A percentile compares a stretch with the other conserved stretches of the same genome.
phyloP scores from a whole-genome alignment of 2,113 vertebrate genomes.

The Scophthalmus maximus region DNA sequence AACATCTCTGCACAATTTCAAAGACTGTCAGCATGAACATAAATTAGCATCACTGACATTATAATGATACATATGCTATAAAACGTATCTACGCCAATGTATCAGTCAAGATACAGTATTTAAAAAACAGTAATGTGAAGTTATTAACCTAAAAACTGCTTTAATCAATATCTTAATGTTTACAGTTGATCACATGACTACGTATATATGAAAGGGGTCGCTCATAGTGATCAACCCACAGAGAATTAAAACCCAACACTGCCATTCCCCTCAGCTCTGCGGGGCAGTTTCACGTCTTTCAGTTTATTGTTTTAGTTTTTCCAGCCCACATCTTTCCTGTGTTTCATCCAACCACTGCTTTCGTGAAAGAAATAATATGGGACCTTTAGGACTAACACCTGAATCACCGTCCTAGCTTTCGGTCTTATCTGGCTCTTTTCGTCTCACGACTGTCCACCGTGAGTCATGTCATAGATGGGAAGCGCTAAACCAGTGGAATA shows the following conservation, averaged over 20 bases:
- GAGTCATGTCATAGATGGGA: not conserved
- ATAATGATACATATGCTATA: not conserved
- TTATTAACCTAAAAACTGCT: not conserved
- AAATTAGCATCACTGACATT: not conserved
- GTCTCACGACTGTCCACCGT: too few relatives aligned
- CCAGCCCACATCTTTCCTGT: too few relatives aligned
- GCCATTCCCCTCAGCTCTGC: too few relatives aligned
- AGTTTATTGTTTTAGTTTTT: too few relatives aligned
- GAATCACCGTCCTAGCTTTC: not conserved
- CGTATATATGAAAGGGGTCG: not conserved
- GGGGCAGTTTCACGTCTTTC: too few relatives aligned
- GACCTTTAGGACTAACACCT: not conserved
- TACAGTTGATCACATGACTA: not conserved
- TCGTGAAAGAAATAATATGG: too few relatives aligned
- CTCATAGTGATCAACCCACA: too few relatives aligned
- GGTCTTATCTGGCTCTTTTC: not conserved
- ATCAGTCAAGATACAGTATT: not conserved
- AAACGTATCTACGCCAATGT: not conserved
- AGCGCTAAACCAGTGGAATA: not conserved
- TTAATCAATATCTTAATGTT: not conserved
- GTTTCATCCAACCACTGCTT: too few relatives aligned
- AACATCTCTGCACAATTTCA: not conserved
- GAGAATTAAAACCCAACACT: too few relatives aligned
- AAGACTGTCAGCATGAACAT: not conserved
- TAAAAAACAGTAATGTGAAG: not conserved